A percentile compares a stretch with the other conserved stretches of the same genome.
phyloP scores from a whole-genome alignment of 30 jellyfish, hydroid and myxozoan species.

The Catostylus mosaicus region DNA sequence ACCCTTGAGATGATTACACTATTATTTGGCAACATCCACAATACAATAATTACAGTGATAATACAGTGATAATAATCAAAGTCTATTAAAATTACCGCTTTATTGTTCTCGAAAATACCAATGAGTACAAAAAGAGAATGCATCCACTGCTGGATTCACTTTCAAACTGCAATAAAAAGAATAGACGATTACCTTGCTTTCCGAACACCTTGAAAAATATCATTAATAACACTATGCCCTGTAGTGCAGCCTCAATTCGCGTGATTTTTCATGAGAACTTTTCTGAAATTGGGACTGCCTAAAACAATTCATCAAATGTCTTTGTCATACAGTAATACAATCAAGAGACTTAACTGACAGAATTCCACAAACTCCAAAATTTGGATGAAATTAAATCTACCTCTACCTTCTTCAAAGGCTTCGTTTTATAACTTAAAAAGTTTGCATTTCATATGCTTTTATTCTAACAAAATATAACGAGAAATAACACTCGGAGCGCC shows the following conservation, averaged over 20 bases:
- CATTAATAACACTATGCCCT: not conserved
- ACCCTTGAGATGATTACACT: too few species aligned
- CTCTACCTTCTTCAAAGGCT: not conserved
- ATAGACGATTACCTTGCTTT: not conserved
- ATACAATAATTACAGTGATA: too few species aligned
- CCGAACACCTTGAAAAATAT: not conserved
- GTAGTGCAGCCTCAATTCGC: too few species aligned
- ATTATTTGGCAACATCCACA: too few species aligned
- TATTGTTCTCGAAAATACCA: constrained; percentile 67
- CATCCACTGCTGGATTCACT: constrained; percentile 68
- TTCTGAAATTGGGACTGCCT: not conserved
- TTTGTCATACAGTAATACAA: not conserved
- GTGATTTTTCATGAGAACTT: not conserved
- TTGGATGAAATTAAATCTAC: not conserved
- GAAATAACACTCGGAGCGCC: not conserved
- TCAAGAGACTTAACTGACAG: not conserved
- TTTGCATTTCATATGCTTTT: too few species aligned
- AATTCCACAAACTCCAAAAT: not conserved
- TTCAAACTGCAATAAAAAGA: constrained; percentile 49
- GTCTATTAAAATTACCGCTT: constrained; percentile 35
- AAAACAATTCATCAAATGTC: not conserved
- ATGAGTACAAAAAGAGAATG: constrained; percentile 69
- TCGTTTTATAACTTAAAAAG: not conserved
- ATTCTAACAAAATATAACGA: not conserved
- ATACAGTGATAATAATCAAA: not conserved